A percentile compares a stretch with the other conserved stretches of the same genome.
These are phyloP conservation scores for Amorpha juglandis DNA, from an alignment of 2,888 invertebrate genomes.

Conservation along the genomic window DNA sequence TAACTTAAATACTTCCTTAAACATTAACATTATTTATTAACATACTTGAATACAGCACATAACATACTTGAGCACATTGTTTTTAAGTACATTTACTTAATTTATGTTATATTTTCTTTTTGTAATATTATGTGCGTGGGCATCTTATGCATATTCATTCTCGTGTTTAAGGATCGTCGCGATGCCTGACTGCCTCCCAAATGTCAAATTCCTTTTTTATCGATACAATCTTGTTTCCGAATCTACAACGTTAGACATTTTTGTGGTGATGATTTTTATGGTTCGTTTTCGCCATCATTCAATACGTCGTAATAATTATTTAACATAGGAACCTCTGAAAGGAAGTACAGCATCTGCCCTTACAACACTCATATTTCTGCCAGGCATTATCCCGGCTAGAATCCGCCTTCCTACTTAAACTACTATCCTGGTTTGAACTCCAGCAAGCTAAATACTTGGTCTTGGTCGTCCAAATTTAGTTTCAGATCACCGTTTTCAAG, in stretches of 20 bases:
- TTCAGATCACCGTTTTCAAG: no score
- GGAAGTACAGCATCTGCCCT: not conserved
- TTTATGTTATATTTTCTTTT: not conserved
- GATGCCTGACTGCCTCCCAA: not conserved
- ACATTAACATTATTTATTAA: no score
- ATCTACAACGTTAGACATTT: not conserved
- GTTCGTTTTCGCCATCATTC: not conserved
- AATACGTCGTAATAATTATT: not conserved
- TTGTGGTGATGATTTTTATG: not conserved
- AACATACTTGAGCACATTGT: not conserved
- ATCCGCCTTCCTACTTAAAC: no score
- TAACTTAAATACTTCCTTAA: no score
- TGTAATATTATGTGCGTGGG: slow-evolving; percentile 14
- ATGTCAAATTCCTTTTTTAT: slow-evolving; percentile 6
- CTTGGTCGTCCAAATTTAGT: no score
- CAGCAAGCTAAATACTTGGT: no score
- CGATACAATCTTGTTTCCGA: not conserved
- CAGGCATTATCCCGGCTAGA: no score
- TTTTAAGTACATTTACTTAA: not conserved
- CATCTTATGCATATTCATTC: slow-evolving; percentile 1
- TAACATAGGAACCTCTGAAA: not conserved
- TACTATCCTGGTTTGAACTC: no score
- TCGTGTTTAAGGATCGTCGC: not conserved
- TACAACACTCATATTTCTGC: no score
- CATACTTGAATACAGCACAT: no score